These are phyloP conservation scores for Alviniconcha marisindica DNA, from an alignment of 1,140 invertebrate genomes.

Conservation along the genomic window DNA sequence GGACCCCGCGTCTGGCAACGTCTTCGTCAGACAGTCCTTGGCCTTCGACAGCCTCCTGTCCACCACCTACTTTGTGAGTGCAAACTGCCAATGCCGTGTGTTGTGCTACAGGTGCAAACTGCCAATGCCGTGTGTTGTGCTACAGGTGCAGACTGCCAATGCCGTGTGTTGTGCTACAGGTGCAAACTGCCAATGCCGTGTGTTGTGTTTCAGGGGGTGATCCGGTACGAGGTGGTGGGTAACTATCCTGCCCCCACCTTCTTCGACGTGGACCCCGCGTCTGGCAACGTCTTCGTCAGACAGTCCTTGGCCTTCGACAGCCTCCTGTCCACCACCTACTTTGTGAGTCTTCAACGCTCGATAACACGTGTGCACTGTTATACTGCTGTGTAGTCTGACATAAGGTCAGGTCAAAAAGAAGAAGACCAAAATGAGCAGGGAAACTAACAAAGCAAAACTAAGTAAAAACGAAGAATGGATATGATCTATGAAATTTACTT, in stretches of 20 bases:
- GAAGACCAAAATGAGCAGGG: neutral
- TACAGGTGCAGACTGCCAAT: too few species aligned
- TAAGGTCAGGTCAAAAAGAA: too few species aligned
- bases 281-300: constrained; percentile 78
- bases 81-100: too few species aligned
- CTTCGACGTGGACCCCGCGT: constrained; percentile 91
- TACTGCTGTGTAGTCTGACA: too few species aligned
- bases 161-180: too few species aligned
- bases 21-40: constrained; percentile 35
- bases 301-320: constrained; percentile 36
- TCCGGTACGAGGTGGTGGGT: constrained; percentile 49
- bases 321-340: constrained; percentile 34
- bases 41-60: constrained; percentile 31
- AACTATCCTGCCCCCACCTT: constrained; percentile 46
- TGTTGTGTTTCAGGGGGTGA: constrained; percentile 40
- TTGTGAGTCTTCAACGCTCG: constrained; percentile 40
- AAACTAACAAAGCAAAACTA: neutral
- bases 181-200: too few species aligned
- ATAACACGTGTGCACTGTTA: too few species aligned
- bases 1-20: constrained; percentile 86
- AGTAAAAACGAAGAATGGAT: too few species aligned
- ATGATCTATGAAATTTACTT: too few species aligned
- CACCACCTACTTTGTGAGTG: constrained; percentile 43
- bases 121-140: too few species aligned
- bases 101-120: too few species aligned